Evolutionary conservation across 2,113 vertebrate species (phyloP).

Genomic region (Odobenus rosmarus): DNA sequence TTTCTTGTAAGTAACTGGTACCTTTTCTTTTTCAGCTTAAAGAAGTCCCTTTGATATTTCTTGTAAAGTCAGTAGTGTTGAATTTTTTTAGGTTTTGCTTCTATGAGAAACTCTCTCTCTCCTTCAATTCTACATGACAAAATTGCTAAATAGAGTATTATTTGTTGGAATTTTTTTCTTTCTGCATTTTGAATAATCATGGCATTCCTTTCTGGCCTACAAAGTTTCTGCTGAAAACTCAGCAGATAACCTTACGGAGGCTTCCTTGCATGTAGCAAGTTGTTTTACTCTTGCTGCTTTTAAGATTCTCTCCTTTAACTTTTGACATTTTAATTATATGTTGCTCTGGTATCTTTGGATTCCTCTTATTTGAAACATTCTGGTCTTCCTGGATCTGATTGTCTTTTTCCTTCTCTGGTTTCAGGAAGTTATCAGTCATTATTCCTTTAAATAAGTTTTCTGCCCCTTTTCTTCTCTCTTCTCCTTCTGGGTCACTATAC

Average conservation of each 20-base stretch:
- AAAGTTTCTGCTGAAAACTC: background rate
- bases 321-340: background rate
- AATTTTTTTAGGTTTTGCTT: background rate
- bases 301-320: background rate
- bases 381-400: background rate
- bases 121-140: background rate
- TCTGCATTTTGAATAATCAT: background rate
- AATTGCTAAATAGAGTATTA: background rate
- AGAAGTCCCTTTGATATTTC: background rate
- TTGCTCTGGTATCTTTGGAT: background rate
- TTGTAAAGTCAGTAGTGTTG: background rate
- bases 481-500: background rate
- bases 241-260: background rate
- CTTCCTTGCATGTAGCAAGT: background rate
- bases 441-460: background rate
- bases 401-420: background rate
- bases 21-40: background rate
- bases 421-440: background rate
- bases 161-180: background rate
- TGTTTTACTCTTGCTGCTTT: background rate
- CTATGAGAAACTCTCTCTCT: background rate
- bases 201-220: background rate
- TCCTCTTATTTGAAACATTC: background rate
- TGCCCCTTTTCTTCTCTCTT: background rate
- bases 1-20: background rate